Evolutionary conservation across 1,140 invertebrate species (phyloP), one percentile per base, ranked within the genome.

Genomic region (Drosophila quadrilineata): DNA sequence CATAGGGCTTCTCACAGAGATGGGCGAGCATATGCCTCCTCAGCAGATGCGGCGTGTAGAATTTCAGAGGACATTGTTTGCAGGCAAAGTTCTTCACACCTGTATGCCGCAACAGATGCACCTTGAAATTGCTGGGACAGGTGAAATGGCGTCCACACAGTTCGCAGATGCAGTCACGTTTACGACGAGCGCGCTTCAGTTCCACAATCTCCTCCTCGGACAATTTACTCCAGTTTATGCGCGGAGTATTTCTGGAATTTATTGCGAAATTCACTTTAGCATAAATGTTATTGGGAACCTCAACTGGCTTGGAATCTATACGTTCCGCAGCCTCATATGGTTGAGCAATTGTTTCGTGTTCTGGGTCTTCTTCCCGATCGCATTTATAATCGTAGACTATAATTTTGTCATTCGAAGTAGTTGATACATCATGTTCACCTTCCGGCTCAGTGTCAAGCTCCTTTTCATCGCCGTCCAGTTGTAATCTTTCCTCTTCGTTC

Each of bases 111-210:
- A 84, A 19, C 9, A 84, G 53, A 38, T 84, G 77, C n/a, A 84
- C 59, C 14, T 85, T 84, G 0, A 84, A 84, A 29, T 84, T 84
- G 40, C 77, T 84, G 5, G 73, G 77, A 9, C 77, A 84, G 28
- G 69, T 60, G 9, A 84, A 84, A 24, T 84, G 77, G 0, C 68
- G 28, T 4, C 77, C 77, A n/a, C 77, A 84, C 21, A 66, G 57
- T 9, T 84, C 77, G 8, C 77, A 84, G 5, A 84, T 84, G 17
- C 77, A 84, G 12, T 84, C 77, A 1, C 77, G 54, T n/a, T 50
- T 74, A 1, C 77, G 79, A 1, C 77, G 73, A 5, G 85, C 79
- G 1, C 77, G 65, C 9, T 74, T 84, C 2, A 84, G 31, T 0
- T 57, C 57, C 19, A 77, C 79, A 1, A 66, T 68, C 14, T 84